Base-by-base conservation (phyloP, 1,140 invertebrate species). In the Bombyx mandarina region DNA sequence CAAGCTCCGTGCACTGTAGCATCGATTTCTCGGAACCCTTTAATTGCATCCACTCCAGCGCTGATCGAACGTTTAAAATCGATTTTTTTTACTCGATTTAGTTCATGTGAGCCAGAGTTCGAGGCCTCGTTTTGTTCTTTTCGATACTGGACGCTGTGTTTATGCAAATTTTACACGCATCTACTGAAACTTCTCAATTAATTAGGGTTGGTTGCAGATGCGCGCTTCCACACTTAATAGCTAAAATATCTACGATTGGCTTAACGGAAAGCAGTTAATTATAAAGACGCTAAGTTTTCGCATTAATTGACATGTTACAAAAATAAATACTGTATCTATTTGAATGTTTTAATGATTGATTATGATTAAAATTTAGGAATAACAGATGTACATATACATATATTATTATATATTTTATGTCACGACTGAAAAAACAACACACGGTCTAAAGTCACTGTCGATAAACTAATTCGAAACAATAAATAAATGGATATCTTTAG, bases 51-150 rank as follows among this genome's bases (percentile, higher is more conserved):
- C 75, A 82, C 75, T 67, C 66, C 53, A 59, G 71, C 73, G 73
- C 79, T 79, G 79, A 82, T 84, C 81, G 82, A 82, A 86, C 79
- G 81, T 72, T 84, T 81, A 84, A 86, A 86, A 86, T 82, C 77
- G 79, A 86, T 86, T 84, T 86, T 66, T 52, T 86, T 83, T 84
- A 82, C 76, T 83, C 79, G 73, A 82, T 84, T 86, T 84, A 81
- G 71, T 74, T 66, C 68, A 77, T 77, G 77, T 74, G 80, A 71
- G 80, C 72, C 60, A 69, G 69, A 69, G 70, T 73, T 78, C 65
- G 69, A 71, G 75, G 77, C 8, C 43, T 77, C 72, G 68, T 74
- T 81, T 73, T 81, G 79, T n/a, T 69, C 82, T 83, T 80, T 73
- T 65, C 67, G 74, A 82, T 83, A 79, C 75, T 61, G 71, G 77